These are phyloP conservation scores for Bothrops jararaca DNA, from an alignment of 2,113 vertebrate genomes.

Conservation along the genomic window DNA sequence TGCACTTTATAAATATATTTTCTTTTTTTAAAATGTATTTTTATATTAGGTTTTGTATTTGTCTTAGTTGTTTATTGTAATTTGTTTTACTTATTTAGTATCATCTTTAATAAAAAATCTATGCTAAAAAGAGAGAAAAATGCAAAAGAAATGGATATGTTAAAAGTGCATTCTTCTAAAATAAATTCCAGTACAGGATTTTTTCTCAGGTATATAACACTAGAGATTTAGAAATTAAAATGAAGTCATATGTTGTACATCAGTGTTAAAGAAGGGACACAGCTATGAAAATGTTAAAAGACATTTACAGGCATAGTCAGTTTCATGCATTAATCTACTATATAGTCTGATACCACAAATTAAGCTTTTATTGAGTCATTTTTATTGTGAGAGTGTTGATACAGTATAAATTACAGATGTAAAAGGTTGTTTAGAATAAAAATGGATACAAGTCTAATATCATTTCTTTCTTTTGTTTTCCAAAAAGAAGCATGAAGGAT, in stretches of 20 bases:
- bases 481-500: background rate
- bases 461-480: background rate
- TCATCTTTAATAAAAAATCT: background rate
- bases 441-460: background rate
- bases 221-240: background rate
- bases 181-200: background rate
- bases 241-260: background rate
- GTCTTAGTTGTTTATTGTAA: background rate
- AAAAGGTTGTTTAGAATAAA: background rate
- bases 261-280: background rate
- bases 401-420: background rate
- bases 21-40: background rate
- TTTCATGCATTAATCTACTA: background rate
- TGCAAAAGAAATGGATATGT: background rate
- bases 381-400: background rate
- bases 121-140: background rate
- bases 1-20: background rate
- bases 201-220: background rate
- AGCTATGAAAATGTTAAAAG: background rate
- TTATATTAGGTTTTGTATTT: background rate
- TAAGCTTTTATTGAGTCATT: background rate
- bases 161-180: background rate
- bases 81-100: background rate
- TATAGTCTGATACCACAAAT: background rate
- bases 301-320: background rate